Base-by-base conservation (phyloP, 1,140 invertebrate species). In the Ceratosolen fusciceps region DNA sequence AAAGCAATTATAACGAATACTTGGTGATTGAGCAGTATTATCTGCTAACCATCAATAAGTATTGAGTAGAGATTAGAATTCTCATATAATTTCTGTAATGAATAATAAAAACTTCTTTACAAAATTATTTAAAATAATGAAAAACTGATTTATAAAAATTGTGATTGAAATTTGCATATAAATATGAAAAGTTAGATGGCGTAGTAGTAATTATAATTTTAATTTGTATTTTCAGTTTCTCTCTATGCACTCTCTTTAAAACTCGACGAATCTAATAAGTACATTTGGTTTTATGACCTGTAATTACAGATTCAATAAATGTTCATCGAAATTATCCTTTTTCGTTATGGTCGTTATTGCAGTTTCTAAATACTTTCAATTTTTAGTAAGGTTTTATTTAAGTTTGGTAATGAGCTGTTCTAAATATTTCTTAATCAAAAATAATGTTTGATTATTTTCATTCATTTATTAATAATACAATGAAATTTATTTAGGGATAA, bases 161-260 rank as follows among this genome's bases (percentile, higher is more conserved):
- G 16, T 4, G 34, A 31, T 49, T 54, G 29, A 16, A 47, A 10
- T 47, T 49, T 70, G 24, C 5, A 47, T 16, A 21, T n/a, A 60
- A 31, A 65, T 0, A 26, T 49, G 47, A 31, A 16, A 21, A 26
- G 37, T 43, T 26, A 75, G 60, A 65, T 75, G 73, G 73, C 73
- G 58, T n/a, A 65, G 21, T 65, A n/a, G 2, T 37, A 62, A 62
- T 65, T 4, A 9, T 65, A 65, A 65, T 65, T 37, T 7, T 21
- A 37, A n/a, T 65, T 65, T 10, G 31, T 47, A 37, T 37, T 65
- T 56, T 65, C 26, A 37, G 2, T 37, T 65, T 1, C 16, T 8
- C 34, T 65, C 19, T 65, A 65, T 7, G 60, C 60, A 65, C 16
- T 65, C 60, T 65, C 19, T 9, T 47, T 10, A 10, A 7, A 47